Evolutionary conservation across 2,888 invertebrate genomes (phyloP).

Genomic region (Harmothoe impar): DNA sequence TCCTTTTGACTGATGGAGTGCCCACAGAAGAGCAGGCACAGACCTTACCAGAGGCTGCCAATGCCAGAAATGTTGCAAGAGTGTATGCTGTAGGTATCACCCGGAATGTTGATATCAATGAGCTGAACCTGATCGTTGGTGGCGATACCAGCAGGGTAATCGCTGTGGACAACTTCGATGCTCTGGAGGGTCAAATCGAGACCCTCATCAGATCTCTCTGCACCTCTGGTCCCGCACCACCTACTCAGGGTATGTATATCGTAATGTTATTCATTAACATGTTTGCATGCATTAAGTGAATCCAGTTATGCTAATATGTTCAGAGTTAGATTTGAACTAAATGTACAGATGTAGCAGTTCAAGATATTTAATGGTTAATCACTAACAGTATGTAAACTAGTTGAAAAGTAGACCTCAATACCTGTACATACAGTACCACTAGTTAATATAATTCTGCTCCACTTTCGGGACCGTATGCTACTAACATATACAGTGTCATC

Average conservation of each 20-base stretch:
- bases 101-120: neutral
- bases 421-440: too few relatives aligned
- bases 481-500: too few relatives aligned
- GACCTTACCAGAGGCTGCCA: neutral
- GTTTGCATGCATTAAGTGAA: neutral
- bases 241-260: neutral
- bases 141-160: neutral
- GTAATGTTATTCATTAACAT: neutral
- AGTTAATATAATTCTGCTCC: too few relatives aligned
- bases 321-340: neutral
- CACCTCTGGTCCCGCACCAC: neutral
- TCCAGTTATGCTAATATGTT: neutral
- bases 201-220: neutral
- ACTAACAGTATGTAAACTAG: too few relatives aligned
- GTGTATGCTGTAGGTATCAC: conserved; percentile 47
- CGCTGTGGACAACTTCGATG: neutral
- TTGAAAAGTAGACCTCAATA: too few relatives aligned
- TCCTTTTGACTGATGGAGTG: conserved; percentile 35
- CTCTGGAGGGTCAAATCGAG: neutral
- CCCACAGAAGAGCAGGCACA: neutral
- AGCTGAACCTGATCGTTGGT: neutral
- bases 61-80: neutral
- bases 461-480: too few relatives aligned
- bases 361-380: neutral
- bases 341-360: neutral